Evolutionary conservation across 2,888 invertebrate genomes (phyloP), one percentile per base, ranked within the genome.

Genomic region (Andrena haemorrhoa): DNA sequence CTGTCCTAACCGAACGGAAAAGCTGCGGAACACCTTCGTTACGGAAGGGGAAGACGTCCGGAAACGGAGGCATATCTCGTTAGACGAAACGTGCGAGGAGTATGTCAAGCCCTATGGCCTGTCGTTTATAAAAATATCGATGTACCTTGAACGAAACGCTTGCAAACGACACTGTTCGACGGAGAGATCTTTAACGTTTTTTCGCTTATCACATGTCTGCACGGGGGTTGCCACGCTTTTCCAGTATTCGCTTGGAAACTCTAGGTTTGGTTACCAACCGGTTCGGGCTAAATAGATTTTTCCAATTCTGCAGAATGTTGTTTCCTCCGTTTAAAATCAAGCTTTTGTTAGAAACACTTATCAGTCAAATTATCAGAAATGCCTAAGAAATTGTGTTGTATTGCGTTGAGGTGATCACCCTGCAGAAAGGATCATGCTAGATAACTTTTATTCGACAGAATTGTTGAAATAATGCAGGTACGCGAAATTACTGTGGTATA

Each of bases 31-130:
- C 53, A 79, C n/a, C 5, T 66, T 80, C 63, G 56, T 20, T 10
- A 10, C 51, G 41, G 60, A 83, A 7, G 70, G 61, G 83, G 83
- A 83, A 83, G 83, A 82, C 83, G 74, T 78, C 68, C 20, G 64
- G 63, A 73, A 73, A 65, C 41, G 41, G 41, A 41, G 41, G 64
- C 51, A 77, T 33, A 77, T 72, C 60, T 81, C 69, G 47, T n/a
- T n/a, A 53, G 49, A 68, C 75, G 66, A 71, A 63, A 70, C 75
- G 35, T n/a, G 56, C 26, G 63, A 51, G 51, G 64, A 51, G 20
- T 60, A n/a, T 47, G 26, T n/a, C 41, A 41, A n/a, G 6, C 33
- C 68, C 41, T 73, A 16, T 8, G 64, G 60, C 41, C 4, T 20
- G 26, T 70, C 51, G 72, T 61, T 68, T 77, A 73, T 23, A 73